phyloP scores from a whole-genome alignment of 23 tunicate species.

The Aplidium turbinatum region DNA sequence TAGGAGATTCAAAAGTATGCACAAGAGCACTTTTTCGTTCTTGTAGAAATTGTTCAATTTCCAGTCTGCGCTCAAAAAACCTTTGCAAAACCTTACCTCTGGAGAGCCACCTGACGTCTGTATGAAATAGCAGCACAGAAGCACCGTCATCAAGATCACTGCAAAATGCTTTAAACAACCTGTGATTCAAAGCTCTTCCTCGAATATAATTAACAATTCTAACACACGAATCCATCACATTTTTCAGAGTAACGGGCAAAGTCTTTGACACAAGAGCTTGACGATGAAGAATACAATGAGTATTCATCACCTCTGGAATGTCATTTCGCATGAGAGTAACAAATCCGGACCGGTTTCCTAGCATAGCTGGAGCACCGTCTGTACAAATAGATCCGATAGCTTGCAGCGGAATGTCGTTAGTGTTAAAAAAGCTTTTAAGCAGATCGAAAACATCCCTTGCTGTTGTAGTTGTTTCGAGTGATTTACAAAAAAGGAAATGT shows the following conservation, averaged over 20 bases:
- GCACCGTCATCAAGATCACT: slow-evolving; percentile 14
- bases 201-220: slow-evolving; percentile 13
- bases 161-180: slow-evolving; percentile 6
- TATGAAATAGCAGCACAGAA: neutral
- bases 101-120: slow-evolving; percentile 6
- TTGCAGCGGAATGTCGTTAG: slow-evolving; percentile 11
- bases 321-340: neutral
- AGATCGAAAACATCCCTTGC: slow-evolving; percentile 1
- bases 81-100: neutral
- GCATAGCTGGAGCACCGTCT: slow-evolving; percentile 33
- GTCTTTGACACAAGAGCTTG: slow-evolving; percentile 9
- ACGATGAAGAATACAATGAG: slow-evolving; percentile 10
- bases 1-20: slow-evolving; percentile 22
- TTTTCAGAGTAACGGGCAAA: slow-evolving; percentile 12
- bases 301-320: neutral
- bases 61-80: slow-evolving; percentile 7
- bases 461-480: slow-evolving; percentile 12
- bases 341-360: slow-evolving; percentile 13
- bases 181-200: slow-evolving; percentile 8
- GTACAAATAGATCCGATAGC: neutral
- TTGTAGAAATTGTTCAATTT: slow-evolving; percentile 4
- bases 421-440: slow-evolving; percentile 11
- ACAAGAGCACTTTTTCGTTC: slow-evolving; percentile 11
- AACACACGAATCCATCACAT: slow-evolving; percentile 16
- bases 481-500: slow-evolving; percentile 25